Evolutionary conservation across 1,140 invertebrate genomes (phyloP), one percentile per base, ranked within the genome.

Genomic region (Brachionus plicatilis): DNA sequence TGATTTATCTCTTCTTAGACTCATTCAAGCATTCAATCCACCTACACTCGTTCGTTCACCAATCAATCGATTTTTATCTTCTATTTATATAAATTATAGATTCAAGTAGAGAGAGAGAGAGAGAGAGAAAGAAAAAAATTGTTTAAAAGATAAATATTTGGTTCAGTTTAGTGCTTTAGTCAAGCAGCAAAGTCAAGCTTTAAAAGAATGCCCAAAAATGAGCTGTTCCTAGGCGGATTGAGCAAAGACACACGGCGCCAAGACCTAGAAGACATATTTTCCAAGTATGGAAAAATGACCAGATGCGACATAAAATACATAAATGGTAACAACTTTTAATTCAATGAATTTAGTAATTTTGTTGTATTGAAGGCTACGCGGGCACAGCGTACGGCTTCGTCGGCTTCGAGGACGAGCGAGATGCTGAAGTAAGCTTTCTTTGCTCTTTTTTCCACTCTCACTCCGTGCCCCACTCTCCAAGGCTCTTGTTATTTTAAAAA

Each of bases 301-400:
- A 43, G 87, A 72, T 87, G 87, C 45, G 87, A 87, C 85, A 85
- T 87, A 5, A 87, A 87, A 85, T 87, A 87, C 85, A 85, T 76
- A 24, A 76, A 76, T 33, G 72, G 72, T 76, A 76, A 47, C 5
- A 50, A 72, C 3, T 43, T n/a, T 37, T 2, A 7, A 43, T 41
- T 33, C 6, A 29, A 24, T n/a, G 11, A 45, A 17, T 75, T 75
- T 45, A 47, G 20, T 75, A 24, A 43, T 75, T n/a, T 50, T 11
- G 17, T 76, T 29, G 11, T 50, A 12, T 24, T 76, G 7, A 70
- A 80, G 85, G 85, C 70, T 83, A 85, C 33, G 68, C 72, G 9
- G 79, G 85, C 29, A 47, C 85, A 87, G 87, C 87, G 3, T 87
- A 87, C 83, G 87, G 87, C 9, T 87, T 87, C 86, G 86, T 87